Conservation (phyloP, 37 sponge, comb jelly and placozoan species). For the Crambe crambe region DNA sequence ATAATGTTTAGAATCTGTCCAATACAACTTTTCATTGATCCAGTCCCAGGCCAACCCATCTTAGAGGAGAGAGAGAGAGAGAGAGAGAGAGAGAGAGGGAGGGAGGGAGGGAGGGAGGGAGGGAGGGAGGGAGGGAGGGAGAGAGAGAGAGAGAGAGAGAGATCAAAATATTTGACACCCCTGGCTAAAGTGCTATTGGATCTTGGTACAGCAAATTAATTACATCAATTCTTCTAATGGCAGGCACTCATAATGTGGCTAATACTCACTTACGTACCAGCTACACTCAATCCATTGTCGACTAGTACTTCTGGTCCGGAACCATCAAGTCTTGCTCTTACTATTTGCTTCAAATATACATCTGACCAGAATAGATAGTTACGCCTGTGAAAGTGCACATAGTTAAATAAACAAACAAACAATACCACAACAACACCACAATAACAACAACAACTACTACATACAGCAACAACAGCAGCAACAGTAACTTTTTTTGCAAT, state of each 20-base stretch:
- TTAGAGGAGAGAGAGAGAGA: background rate
- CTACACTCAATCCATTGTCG: background rate
- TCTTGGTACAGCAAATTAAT: no score
- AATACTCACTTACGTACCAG: no score
- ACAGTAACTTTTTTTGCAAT: no score
- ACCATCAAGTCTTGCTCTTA: constrained; percentile 32
- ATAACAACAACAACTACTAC: background rate
- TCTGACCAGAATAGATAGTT: constrained; percentile 59
- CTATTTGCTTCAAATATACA: constrained; percentile 3
- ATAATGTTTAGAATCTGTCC: constrained; percentile 52
- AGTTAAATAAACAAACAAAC: background rate
- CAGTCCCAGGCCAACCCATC: constrained; percentile 76
- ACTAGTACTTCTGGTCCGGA: constrained; percentile 27
- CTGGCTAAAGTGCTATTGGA: no score
- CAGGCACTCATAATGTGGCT: no score
- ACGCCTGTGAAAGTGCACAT: constrained; percentile 5
- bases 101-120: no score
- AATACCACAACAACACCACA: background rate
- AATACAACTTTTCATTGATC: constrained; percentile 66
- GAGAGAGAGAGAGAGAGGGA: constrained; percentile 4
- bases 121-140: no score
- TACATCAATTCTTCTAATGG: no score
- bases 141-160: no score
- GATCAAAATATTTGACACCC: no score
- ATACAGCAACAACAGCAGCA: no score